These are phyloP conservation scores for Ctenoplectra terminalis DNA, from an alignment of 1,140 invertebrate species.

Conservation along the genomic window DNA sequence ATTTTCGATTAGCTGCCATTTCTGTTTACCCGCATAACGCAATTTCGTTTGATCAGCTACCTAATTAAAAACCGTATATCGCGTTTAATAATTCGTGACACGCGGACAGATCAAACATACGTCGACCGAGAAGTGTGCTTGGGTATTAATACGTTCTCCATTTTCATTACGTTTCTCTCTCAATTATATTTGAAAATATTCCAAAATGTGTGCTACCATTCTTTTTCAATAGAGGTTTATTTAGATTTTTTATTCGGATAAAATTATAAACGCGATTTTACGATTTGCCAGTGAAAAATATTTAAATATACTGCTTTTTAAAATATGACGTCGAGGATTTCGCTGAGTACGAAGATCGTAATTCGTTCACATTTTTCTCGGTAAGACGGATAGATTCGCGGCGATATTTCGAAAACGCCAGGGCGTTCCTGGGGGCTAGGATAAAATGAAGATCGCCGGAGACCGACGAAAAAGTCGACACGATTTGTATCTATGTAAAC, in stretches of 20 bases:
- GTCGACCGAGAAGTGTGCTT: too few species aligned
- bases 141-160: neutral
- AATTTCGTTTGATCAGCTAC: neutral
- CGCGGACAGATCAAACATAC: neutral
- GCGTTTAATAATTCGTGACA: slow-evolving; percentile 7
- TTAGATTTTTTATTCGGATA: too few species aligned
- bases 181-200: too few species aligned
- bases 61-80: neutral
- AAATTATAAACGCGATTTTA: too few species aligned
- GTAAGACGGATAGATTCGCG: neutral
- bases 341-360: neutral
- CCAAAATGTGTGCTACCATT: too few species aligned
- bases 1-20: neutral
- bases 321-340: neutral
- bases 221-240: too few species aligned
- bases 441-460: slow-evolving; percentile 1
- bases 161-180: too few species aligned
- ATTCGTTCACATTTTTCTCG: neutral
- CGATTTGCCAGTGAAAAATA: too few species aligned
- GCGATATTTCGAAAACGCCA: neutral
- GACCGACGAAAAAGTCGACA: neutral
- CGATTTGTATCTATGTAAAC: neutral
- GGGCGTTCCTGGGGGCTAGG: neutral
- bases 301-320: neutral
- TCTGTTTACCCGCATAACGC: neutral